phyloP scores from a whole-genome alignment of 1,140 invertebrate genomes.

The Lucilia cuprina region DNA sequence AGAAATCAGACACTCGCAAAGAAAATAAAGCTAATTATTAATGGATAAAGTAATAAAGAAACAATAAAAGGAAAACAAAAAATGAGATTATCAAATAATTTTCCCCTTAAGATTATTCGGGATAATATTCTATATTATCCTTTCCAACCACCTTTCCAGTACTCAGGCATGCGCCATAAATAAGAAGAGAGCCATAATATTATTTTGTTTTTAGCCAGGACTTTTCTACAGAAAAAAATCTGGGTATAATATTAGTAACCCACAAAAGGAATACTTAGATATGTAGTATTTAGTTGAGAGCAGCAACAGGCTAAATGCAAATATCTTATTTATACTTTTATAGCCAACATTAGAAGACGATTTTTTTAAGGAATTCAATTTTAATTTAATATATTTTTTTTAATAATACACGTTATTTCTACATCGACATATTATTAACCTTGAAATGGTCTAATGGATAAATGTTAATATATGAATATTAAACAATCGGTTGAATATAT shows the following conservation, averaged over 20 bases:
- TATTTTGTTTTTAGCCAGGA: background rate
- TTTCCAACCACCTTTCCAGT: background rate
- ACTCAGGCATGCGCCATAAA: background rate
- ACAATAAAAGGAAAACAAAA: background rate
- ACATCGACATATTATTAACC: no score
- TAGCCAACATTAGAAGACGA: no score
- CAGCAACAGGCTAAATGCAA: background rate
- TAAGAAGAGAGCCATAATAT: background rate
- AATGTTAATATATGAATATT: no score
- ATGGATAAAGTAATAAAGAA: background rate
- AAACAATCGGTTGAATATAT: no score
- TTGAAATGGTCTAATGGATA: no score
- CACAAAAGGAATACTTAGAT: background rate
- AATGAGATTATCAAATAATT: background rate
- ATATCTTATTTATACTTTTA: background rate
- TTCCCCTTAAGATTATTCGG: background rate
- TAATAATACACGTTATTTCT: no score
- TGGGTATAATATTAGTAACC: background rate
- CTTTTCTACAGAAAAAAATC: background rate
- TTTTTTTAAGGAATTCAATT: no score
- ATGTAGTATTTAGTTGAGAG: background rate
- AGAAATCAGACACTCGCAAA: background rate
- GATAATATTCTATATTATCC: background rate
- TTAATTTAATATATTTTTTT: no score
- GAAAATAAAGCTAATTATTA: background rate